Conservation (phyloP, 2,113 vertebrate species). For the Corythaeola cristata region DNA sequence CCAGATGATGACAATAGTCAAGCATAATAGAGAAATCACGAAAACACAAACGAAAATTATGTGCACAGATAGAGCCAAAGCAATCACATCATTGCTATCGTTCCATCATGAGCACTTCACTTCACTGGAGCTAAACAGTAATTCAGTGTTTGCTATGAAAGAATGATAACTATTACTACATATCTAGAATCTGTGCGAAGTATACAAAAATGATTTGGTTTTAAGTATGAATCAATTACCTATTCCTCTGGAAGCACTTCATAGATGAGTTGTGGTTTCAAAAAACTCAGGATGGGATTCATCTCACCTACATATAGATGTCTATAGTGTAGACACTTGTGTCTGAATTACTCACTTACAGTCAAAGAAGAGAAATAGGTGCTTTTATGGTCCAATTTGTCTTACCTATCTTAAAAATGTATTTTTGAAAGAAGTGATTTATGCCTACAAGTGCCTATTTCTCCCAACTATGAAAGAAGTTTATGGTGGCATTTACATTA, state of each 20-base stretch:
- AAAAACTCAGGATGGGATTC: background rate
- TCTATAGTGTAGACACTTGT: background rate
- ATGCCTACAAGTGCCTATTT: background rate
- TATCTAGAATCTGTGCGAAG: background rate
- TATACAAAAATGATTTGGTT: background rate
- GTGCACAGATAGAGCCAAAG: background rate
- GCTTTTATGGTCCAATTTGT: background rate
- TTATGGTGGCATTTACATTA: background rate
- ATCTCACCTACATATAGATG: background rate
- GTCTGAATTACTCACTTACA: background rate
- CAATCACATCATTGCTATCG: background rate
- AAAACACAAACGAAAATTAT: constrained; percentile 14
- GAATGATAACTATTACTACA: background rate
- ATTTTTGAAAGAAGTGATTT: background rate
- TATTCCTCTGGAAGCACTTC: background rate
- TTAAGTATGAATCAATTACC: background rate
- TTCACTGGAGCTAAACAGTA: background rate
- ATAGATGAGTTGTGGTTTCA: background rate
- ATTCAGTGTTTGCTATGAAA: background rate
- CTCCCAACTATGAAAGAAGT: background rate
- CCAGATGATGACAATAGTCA: background rate
- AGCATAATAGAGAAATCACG: background rate
- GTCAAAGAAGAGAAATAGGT: background rate
- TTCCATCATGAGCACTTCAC: background rate
- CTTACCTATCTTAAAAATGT: background rate